Evolutionary conservation across 2,888 invertebrate species (phyloP), one percentile per base, ranked within the genome.

Genomic region (Augochlorella aurata): DNA sequence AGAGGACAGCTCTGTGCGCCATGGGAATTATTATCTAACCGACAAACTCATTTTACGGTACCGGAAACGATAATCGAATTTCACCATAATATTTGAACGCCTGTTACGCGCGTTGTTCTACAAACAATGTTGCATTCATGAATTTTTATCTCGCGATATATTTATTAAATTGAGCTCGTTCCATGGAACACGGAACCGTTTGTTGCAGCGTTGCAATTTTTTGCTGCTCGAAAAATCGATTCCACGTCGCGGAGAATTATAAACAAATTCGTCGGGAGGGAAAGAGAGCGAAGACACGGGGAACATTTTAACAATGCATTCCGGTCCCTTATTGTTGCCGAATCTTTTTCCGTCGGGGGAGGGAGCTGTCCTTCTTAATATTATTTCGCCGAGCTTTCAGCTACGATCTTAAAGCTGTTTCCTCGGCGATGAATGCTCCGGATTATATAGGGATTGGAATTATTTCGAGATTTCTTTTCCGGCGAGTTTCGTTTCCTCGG

Each of bases 341-440:
- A 61, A 61, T 29, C 61, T 61, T 16, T 24, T 61, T 38, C 3
- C 16, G 29, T 29, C 2, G 29, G 2, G 24, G 8, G 24, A 8
- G 24, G 1, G 29, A 61, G 29, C 61, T 29, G 16, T 16, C 16
- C 61, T 29, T 61, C 29, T 61, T 18, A 29, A 61, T 61, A 29
- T 61, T 61, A 29, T 61, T 61, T 29, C 61, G 61, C 29, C 61
- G 61, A 61, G 61, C 29, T 61, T 61, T 29, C 61, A 61, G 24
- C 16, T 61, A 29, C 61, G 8, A 61, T 29, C 14, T 61, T 61
- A 61, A 29, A 61, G 61, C 61, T 61, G 61, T 61, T 61, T 61
- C 61, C 29, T 61, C 16, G 24, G 24, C 61, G 16, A 29, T 61
- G 29, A 61, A 61, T 61, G 29, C 61, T 16, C 24, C 61, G 61